Base-by-base conservation (phyloP, 2,797 vertebrate genomes). In the Pyrocephalus nanus region DNA sequence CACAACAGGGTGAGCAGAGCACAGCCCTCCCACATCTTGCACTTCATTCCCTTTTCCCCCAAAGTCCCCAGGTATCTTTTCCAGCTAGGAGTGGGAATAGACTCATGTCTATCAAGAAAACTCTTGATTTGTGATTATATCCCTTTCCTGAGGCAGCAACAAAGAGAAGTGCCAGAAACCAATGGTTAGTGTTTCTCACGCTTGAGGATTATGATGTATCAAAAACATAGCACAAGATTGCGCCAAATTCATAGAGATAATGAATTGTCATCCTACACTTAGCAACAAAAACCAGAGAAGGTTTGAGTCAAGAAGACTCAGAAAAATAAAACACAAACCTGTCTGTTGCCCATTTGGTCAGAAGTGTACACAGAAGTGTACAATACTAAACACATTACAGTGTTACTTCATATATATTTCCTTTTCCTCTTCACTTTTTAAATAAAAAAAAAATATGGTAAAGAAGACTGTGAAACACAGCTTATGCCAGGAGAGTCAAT, bases 1-100 rank as follows among this genome's bases (percentile, higher is more conserved):
- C 29, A 19, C 57, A 11, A 10, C 0, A 2, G 12, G 19, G 38
- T 7, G 38, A 89, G 48, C 16, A 21, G 20, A 65, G 19, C 32
- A 18, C 21, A 0, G 2, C 11, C 19, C 15, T 61, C 26, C 23
- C 15, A 9, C n/a, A 18, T 40, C 55, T 30, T 0, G 0, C 9
- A 78, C 11, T 10, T 11, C 1, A 0, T 7, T 65, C 1, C 0
- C 13, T 27, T 81, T 62, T 18, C 4, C 11, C 69, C 32, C 16
- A 8, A 50, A 22, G 10, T 61, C 27, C 34, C 5, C 2, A 4
- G 45, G 19, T 86, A 53, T 22, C 58, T 48, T 22, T 25, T 81
- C 50, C 61, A 60, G 3, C 30, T 53, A 10, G 21, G 55, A 27
- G 7, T 6, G 9, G 62, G 57, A 54, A 64, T 2, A 65, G 23